Evolutionary conservation across 2,797 vertebrate genomes (phyloP).

Genomic region (Clarias laeviceps): DNA sequence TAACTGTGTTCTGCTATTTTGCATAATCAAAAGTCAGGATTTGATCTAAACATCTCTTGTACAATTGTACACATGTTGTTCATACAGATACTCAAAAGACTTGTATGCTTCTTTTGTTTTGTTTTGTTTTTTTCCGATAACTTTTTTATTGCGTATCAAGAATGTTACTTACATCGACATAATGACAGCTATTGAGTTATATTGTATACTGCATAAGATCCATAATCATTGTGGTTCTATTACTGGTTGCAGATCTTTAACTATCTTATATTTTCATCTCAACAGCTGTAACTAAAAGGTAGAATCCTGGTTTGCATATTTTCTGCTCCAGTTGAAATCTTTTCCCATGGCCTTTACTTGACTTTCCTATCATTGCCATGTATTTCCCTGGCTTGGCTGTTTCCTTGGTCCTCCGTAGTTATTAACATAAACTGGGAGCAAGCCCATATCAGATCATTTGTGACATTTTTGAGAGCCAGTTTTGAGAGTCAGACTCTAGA

Average conservation of each 20-base stretch:
- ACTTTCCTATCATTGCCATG: constrained; percentile 26
- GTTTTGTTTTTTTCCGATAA: too few species aligned
- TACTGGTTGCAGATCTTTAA: not conserved
- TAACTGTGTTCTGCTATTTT: too few species aligned
- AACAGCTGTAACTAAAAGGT: constrained; percentile 5
- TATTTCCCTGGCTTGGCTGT: not conserved
- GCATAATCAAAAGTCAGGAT: too few species aligned
- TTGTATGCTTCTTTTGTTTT: not conserved
- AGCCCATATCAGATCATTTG: constrained; percentile 21
- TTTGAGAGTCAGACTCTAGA: not conserved
- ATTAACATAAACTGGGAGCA: constrained; percentile 14
- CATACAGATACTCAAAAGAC: not conserved
- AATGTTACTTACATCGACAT: not conserved
- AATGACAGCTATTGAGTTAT: not conserved
- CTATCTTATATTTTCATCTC: not conserved
- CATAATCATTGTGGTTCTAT: not conserved
- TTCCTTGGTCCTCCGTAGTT: not conserved
- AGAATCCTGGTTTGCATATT: not conserved
- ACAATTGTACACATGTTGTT: not conserved
- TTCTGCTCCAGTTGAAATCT: not conserved
- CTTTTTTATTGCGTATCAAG: not conserved
- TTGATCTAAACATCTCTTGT: too few species aligned
- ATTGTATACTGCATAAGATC: not conserved
- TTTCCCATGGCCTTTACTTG: constrained; percentile 25
- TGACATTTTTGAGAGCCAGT: constrained; percentile 36